phyloP scores from a whole-genome alignment of 2,113 vertebrate species.

The Psettodes erumei region DNA sequence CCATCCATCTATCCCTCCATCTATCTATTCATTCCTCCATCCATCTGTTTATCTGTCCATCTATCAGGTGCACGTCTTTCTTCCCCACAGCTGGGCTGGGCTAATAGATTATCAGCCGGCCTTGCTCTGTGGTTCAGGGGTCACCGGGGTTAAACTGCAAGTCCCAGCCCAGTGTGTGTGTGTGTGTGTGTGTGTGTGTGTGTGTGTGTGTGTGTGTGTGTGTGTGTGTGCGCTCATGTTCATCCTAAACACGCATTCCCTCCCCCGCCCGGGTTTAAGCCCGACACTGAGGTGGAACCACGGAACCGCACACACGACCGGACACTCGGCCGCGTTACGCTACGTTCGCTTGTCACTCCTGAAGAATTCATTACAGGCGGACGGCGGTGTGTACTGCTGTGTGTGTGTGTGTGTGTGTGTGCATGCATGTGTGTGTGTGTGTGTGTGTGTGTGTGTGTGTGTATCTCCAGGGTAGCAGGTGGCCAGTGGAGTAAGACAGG shows the following conservation, averaged over 20 bases:
- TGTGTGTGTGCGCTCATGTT: slow-evolving; percentile 3
- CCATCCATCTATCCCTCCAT: slow-evolving; percentile 12
- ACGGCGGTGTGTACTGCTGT: neutral
- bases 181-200: slow-evolving; percentile 37
- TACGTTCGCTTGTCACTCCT: slow-evolving; percentile 41
- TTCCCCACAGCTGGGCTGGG: slow-evolving; percentile 11
- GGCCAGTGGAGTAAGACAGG: slow-evolving; percentile 68
- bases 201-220: slow-evolving; percentile 37
- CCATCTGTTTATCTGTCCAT: neutral
- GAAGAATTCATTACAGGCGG: slow-evolving; percentile 51
- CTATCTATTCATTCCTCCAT: neutral
- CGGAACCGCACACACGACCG: too few relatives aligned
- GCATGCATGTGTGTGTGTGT: neutral
- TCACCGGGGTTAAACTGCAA: slow-evolving; percentile 57
- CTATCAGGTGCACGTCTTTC: neutral
- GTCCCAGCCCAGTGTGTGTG: slow-evolving; percentile 47
- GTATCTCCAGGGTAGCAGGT: slow-evolving; percentile 79
- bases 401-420: slow-evolving; percentile 19
- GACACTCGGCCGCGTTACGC: too few relatives aligned
- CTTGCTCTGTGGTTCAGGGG: slow-evolving; percentile 28
- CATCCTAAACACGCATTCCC: slow-evolving; percentile 4
- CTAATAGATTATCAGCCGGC: slow-evolving; percentile 49
- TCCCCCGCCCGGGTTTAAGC: slow-evolving; percentile 50
- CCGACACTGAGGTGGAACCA: too few relatives aligned
- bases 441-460: slow-evolving; percentile 23